Conservation (phyloP, 2,888 invertebrate species). For the Synanthedon tipuliformis region DNA sequence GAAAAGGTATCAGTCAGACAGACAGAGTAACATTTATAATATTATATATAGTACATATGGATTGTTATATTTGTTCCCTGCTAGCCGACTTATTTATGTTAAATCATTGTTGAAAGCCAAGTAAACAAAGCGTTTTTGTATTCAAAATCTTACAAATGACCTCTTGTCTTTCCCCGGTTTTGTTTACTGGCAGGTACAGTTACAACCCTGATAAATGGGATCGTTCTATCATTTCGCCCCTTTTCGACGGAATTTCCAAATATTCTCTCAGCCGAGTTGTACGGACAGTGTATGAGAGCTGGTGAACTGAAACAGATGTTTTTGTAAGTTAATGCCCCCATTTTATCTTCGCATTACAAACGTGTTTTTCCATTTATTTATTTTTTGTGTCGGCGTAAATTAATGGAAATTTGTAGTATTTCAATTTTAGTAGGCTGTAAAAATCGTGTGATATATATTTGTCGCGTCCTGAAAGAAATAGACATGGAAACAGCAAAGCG, state of each 20-base stretch:
- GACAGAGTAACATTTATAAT: too few relatives aligned
- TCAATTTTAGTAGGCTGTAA: too few relatives aligned
- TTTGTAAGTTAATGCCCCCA: not conserved
- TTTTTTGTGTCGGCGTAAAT: too few relatives aligned
- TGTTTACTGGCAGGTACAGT: not conserved
- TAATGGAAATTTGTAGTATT: too few relatives aligned
- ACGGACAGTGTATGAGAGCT: not conserved
- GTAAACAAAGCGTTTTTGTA: not conserved
- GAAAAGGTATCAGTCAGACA: too few relatives aligned
- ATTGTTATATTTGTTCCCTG: too few relatives aligned
- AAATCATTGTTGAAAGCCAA: not conserved
- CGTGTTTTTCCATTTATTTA: not conserved
- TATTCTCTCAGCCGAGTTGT: not conserved
- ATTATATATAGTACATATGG: too few relatives aligned
- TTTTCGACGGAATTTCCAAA: not conserved
- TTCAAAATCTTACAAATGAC: not conserved
- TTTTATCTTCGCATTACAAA: not conserved
- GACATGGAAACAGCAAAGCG: too few relatives aligned
- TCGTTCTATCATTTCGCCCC: not conserved
- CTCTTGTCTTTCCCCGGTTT: not conserved
- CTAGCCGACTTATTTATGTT: too few relatives aligned
- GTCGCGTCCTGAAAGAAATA: too few relatives aligned
- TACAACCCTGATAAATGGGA: not conserved
- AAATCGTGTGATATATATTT: too few relatives aligned
- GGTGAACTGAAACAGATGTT: not conserved